phyloP scores from a whole-genome alignment of 2,888 invertebrate species.

The Lypha dubia region DNA sequence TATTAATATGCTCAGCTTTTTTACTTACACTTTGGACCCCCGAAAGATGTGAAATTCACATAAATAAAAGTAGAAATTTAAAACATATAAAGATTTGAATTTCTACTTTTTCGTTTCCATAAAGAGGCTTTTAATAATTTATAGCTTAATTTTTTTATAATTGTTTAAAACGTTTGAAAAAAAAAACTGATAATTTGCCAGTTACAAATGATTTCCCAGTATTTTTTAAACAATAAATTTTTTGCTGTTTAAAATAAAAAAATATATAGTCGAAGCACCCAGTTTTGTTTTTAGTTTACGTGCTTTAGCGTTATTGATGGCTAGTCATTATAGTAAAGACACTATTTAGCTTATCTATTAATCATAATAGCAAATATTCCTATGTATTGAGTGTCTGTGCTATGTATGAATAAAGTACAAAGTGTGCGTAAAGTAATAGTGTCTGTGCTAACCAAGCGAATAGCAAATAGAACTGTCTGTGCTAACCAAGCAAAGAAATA shows the following conservation, averaged over 20 bases:
- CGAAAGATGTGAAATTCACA: no score
- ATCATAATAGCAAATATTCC: neutral
- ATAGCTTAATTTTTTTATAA: neutral
- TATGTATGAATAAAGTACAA: neutral
- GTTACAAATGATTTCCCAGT: neutral
- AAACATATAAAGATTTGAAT: no score
- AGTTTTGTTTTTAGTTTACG: neutral
- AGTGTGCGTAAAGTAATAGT: no score
- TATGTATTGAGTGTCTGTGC: neutral
- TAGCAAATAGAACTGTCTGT: neutral
- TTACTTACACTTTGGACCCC: no score
- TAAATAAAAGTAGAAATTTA: no score
- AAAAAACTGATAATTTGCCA: neutral
- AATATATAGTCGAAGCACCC: neutral
- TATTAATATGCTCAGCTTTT: no score
- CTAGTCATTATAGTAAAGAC: neutral
- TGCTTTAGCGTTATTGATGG: neutral
- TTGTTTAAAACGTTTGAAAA: neutral
- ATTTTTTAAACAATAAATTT: neutral
- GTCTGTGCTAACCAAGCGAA: neutral
- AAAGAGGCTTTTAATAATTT: no score
- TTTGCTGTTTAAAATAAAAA: neutral
- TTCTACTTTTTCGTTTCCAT: no score
- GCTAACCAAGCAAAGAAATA: neutral
- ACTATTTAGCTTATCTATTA: neutral